A percentile compares a stretch with the other conserved stretches of the same genome.
phyloP scores from a whole-genome alignment of 2,113 vertebrate genomes.

The Cryptotis parvus region DNA sequence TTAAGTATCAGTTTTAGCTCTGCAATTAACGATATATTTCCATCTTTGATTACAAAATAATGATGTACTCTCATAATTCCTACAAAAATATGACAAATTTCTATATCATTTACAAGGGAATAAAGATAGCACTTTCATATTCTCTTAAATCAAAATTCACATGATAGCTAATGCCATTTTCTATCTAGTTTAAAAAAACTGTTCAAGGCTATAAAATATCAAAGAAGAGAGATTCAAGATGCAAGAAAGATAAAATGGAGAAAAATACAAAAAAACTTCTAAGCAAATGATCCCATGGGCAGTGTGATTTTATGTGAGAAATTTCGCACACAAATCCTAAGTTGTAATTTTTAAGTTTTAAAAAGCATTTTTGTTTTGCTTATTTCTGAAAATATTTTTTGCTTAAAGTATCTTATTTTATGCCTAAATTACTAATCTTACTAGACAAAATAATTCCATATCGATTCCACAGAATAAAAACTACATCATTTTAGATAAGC shows the following conservation, averaged over 20 bases:
- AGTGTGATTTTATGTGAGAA: background rate
- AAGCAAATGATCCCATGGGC: conserved; percentile 4
- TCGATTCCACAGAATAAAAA: background rate
- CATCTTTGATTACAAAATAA: conserved; percentile 82
- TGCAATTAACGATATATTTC: conserved; percentile 83
- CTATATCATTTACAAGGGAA: conserved; percentile 70
- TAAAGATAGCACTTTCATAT: conserved; percentile 70
- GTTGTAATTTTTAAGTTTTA: conserved; percentile 38
- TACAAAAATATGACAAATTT: conserved; percentile 72
- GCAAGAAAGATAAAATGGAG: background rate
- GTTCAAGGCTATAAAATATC: conserved; percentile 60
- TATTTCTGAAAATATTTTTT: conserved; percentile 55
- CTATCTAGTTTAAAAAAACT: conserved; percentile 54
- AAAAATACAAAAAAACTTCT: conserved; percentile 63
- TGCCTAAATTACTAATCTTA: background rate
- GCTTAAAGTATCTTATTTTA: conserved; percentile 23
- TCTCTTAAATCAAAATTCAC: too few species aligned
- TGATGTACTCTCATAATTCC: background rate
- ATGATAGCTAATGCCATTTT: conserved; percentile 43
- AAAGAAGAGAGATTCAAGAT: background rate
- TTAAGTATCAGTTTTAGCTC: conserved; percentile 28
- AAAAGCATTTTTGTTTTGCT: conserved; percentile 25
- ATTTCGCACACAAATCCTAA: conserved; percentile 20
- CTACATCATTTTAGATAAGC: conserved; percentile 5
- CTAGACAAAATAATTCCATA: background rate